Percentiles rank a stretch among this genome's conserved stretches.
Evolutionary conservation across 2,888 invertebrate species (phyloP).

Genomic region (Syritta pipiens): DNA sequence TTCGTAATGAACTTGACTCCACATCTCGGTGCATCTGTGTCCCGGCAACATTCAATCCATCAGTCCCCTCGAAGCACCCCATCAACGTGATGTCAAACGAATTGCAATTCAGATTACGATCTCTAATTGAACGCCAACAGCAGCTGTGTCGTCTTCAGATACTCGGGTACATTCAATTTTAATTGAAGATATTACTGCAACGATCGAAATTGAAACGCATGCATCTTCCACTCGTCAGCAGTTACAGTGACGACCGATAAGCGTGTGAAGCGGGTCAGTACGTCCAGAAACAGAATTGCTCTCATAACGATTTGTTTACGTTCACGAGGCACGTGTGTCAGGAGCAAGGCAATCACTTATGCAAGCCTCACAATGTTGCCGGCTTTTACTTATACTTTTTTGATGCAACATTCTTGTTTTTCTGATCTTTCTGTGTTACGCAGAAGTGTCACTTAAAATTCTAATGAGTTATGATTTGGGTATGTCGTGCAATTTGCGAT

Average conservation of each 20-base stretch:
- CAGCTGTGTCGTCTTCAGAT: slow-evolving; percentile 27
- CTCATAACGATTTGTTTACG: slow-evolving; percentile 14
- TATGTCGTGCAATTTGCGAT: neutral
- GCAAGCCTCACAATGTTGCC: slow-evolving; percentile 11
- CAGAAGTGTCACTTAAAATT: neutral
- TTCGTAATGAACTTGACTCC: neutral
- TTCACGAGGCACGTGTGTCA: slow-evolving; percentile 1
- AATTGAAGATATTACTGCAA: slow-evolving; percentile 17
- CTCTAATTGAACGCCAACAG: neutral
- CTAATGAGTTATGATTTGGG: neutral
- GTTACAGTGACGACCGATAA: slow-evolving; percentile 23
- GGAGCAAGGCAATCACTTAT: slow-evolving; percentile 15
- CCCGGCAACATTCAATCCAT: neutral
- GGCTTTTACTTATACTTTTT: neutral
- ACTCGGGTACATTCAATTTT: slow-evolving; percentile 28
- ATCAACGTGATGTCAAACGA: slow-evolving; percentile 4
- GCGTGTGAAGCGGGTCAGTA: slow-evolving; percentile 5
- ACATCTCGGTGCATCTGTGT: too few relatives aligned
- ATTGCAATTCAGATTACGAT: neutral
- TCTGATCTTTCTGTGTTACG: neutral
- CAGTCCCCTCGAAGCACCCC: neutral
- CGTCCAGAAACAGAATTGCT: neutral
- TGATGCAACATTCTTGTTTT: neutral
- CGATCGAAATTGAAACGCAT: slow-evolving; percentile 8
- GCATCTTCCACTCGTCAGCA: slow-evolving; percentile 9